Base-by-base conservation (phyloP, 1,140 invertebrate species). In the Mizuhopecten yessoensis region DNA sequence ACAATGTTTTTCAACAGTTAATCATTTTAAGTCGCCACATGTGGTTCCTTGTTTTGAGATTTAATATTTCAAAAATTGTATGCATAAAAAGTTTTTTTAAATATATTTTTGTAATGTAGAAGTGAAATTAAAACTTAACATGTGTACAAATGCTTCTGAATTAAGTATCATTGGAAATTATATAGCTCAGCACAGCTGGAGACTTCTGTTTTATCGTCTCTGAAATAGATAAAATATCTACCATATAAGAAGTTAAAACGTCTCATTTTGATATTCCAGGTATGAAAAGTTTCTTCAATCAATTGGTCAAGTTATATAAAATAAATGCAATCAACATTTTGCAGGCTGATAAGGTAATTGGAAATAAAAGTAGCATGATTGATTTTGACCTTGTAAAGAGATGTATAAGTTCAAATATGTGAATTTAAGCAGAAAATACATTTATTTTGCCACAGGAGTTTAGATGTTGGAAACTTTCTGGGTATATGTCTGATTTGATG, bases 311-410 rank as follows among this genome's bases (percentile, higher is more conserved):
- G n/a, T 75, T 75, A 75, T n/a, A 75, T 75, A 7, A 29, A 75
- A 75, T 75, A 29, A 75, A 75, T 75, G 57, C 57, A 75, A 75
- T 75, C 57, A 75, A 29, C n/a, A 29, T 75, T 75, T 75, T 29
- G 23, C n/a, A 29, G 57, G 23, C 57, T 75, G n/a, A 1, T 29
- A n/a, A 5, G 29, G n/a, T n/a, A 29, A 29, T 75, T 75, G 23
- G 57, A 75, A 75, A n/a, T 13, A 17, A 11, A 75, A n/a, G 29
- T 29, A n/a, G 57, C 57, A 75, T 7, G 23, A 75, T 2, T 29
- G 23, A 29, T 29, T 75, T 75, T 29, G 42, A 45, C 57, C n/a
- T 75, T 75, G 57, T 13, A 29, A 1, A 45, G 9, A 45, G 9
- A 13, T 45, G 9, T 45, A 75, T 23, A n/a, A 23, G 11, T n/a